Evolutionary conservation across 2,888 invertebrate genomes (phyloP), one percentile per base, ranked within the genome.

Genomic region (Tillus elongatus): DNA sequence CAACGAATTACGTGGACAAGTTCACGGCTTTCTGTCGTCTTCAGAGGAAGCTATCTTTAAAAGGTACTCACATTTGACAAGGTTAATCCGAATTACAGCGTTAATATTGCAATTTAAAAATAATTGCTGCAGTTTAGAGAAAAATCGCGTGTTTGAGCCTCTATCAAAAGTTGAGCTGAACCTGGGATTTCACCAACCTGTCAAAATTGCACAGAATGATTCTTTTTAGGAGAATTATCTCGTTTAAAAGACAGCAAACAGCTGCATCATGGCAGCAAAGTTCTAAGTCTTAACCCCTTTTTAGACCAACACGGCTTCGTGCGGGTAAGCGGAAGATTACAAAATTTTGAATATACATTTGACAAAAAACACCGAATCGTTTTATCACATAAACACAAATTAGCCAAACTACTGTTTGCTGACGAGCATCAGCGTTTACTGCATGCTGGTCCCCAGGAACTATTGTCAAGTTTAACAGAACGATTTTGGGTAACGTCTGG

Each of bases 371-470:
- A 43, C 29, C 40, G 43, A 4, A 36, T 44, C 4, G 4, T 47
- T 2, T 30, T 47, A 26, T 36, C 35, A 1, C 12, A 24, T 3
- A 41, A 39, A 12, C 34, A 40, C 15, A 6, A 4, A n/a, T 32
- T 47, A 10, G 37, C 42, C 1, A 19, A 36, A 15, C 30, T 44
- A 14, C 33, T 51, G 16, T 31, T 51, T 12, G 13, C 31, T 8
- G 8, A 43, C 33, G 42, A 46, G 10, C 53, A 52, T 41, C 4
- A 19, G 1, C 9, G 14, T 10, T 12, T 39, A 3, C 34, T 46
- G 4, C 49, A 46, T 37, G 46, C 49, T 3, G 48, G 49, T 2
- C 32, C 41, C 4, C 43, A 41, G 14, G 39, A 41, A 12, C 10
- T 38, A 16, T 31, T 49, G n/a, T 15, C 32, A 4, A n/a, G 34